Base-by-base conservation (phyloP, 2,888 invertebrate species). In the Sphaerophoria taeniata region DNA sequence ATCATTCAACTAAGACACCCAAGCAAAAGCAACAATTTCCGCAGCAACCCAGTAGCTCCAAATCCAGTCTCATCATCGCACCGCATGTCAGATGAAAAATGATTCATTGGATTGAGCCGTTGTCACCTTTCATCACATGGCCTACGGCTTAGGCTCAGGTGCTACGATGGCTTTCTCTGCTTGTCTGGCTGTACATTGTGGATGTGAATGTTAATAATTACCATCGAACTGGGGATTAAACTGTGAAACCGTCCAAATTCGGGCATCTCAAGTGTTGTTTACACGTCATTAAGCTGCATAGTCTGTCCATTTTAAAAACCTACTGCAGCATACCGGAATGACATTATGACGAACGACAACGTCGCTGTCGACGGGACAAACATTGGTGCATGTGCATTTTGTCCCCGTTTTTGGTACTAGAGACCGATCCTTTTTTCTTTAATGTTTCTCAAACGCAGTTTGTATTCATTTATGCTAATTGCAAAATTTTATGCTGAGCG, bases 381-480 rank as follows among this genome's bases (percentile, higher is more conserved):
- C 12, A 2, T 24, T 24, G 24, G 43, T 61, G 75, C 60, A 56
- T 55, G 70, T 47, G 56, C 56, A 70, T 70, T 73, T 73, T 85
- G 81, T 85, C 73, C 81, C 81, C 85, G 73, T 77, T 85, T 85
- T 81, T 85, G 81, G 85, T 81, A 77, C 80, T 76, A 60, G 55
- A 56, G 55, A 24, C 5, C 55, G 45, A 56, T 70, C 56, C 56
- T 45, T 47, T 67, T 12, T 24, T 51, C 5, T 60, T 43, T 47
- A 34, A 36, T 36, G 14, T n/a, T 63, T 49, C 14, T 61, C n/a
- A n/a, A 33, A 63, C 16, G 69, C 80, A 72, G 80, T 85, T 85
- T 63, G 56, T 80, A 85, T 85, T 85, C 85, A 85, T 81, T 85
- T 85, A 85, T 85, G 85, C 85, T 81, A 85, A 85, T 81, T 77